Evolutionary conservation across 2,888 invertebrate species (phyloP), one percentile per base, ranked within the genome.

Genomic region (Notodonta dromedarius): DNA sequence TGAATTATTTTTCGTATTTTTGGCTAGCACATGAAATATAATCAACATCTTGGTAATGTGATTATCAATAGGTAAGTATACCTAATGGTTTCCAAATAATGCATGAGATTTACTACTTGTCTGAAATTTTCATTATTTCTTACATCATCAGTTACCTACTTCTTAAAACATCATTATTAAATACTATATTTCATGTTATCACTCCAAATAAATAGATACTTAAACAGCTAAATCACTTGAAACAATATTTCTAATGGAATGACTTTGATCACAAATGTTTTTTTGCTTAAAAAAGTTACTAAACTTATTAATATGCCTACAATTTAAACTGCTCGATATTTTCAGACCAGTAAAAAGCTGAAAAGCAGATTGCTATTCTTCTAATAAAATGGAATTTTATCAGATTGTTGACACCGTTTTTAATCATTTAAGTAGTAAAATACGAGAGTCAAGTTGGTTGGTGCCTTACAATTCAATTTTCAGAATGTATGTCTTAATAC

Each of bases 181-280:
- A 46, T n/a, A 24, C 24, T 24, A n/a, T 11, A 46, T 46, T 46
- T 46, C n/a, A 7, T 46, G 54, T 50, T 57, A 59, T 64, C 65
- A 65, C 67, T 69, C 70, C 58, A 32, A 74, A 74, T 74, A 74
- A 74, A 74, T 71, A 74, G 58, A 63, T 71, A 69, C 62, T 62
- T 70, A 66, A 50, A 63, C 60, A 66, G 44, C 66, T 74, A 71
- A 73, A 66, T 67, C 71, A 71, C 58, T 58, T 66, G 63, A 66
- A 7, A 52, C 60, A 67, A 63, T 44, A 69, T 67, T 58, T 69
- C 69, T 75, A 69, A 74, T 80, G 84, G 84, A 84, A 84, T 84
- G 84, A 80, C 72, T 79, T 78, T 70, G 76, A 83, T 83, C 83
- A 83, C 83, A 82, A 73, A 65, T 59, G 65, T 75, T 70, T 40